Base-by-base conservation (phyloP, 2,113 vertebrate species). In the Zosterops hypoxanthus region DNA sequence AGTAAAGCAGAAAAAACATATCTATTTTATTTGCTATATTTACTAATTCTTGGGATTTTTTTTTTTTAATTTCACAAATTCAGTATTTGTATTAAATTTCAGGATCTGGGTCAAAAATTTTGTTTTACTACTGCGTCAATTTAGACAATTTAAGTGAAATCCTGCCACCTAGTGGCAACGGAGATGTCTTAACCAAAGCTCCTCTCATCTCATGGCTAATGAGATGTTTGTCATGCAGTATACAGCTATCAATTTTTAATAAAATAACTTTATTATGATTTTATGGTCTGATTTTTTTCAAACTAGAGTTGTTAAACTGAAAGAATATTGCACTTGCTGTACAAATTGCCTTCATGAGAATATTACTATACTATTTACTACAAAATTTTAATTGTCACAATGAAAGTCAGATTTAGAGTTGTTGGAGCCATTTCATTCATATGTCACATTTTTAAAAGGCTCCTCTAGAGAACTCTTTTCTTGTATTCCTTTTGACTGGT, bases 101-200 rank as follows among this genome's bases (percentile, higher is more conserved):
- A 49, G 25, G 29, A 39, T 21, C 42, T 21, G 18, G 39, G 49
- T 44, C 5, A 70, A 72, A 60, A 14, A 6, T 39, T 70, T 55
- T 20, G 7, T 14, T 82, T 31, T 81, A 16, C 22, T 33, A 5
- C 5, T 6, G 13, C 29, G 24, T 8, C 11, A 5, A 5, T 61
- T 76, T 64, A 41, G 5, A 26, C 36, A 39, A 42, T 85, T 66
- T 77, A 91, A 66, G 52, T 57, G 44, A 79, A 76, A 50, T 73
- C 21, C 0, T 96, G 93, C 93, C 96, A 95, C 56, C 95, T 96
- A 63, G 78, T 88, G 96, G 71, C 7, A 14, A 36, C 3, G 29
- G 13, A 8, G 8, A 3, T 42, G 14, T 41, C 7, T 55, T 34
- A 31, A 21, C 7, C 52, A 49, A 59, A 72, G 18, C 16, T 64